Evolutionary conservation across 2,888 invertebrate genomes (phyloP), one percentile per base, ranked within the genome.

Genomic region (Schizotus pectinicornis): DNA sequence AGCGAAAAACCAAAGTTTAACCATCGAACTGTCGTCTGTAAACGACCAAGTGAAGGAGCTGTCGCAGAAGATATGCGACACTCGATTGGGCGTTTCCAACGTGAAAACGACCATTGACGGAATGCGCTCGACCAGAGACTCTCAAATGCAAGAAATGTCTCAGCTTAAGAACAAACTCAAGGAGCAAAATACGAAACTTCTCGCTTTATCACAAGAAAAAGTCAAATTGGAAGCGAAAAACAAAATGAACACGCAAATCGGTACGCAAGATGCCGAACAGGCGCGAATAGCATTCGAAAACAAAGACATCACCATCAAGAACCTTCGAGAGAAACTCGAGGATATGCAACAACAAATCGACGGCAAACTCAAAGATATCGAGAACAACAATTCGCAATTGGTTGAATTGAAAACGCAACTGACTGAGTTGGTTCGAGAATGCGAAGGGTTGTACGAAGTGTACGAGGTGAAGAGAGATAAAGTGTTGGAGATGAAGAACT

Each of bases 91-190:
- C 1, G 95, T 98, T 0, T 92, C 95, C 0, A 89, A 91, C 34
- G 91, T 95, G 1, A 98, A 98, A 79, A 87, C 92, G 0, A 92
- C 94, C n/a, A 99, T 99, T 56, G 98, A 99, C 77, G 92, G 92
- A 0, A 98, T 98, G 98, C 83, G 91, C 75, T 85, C 90, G 0
- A 94, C 94, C n/a, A 85, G 98, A 2, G 98, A 99, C 77, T 83
- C 90, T 0, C 94, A 94, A 67, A 88, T 98, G 85, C 84, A 88
- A 2, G 94, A 94, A 68, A 91, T 93, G 90, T 86, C 90, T 6
- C 88, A 89, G 55, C 81, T 93, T 1, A 95, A 94, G 76, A 87
- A 88, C 7, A 86, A 87, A 69, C 85, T 94, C 0, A 92, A 94
- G 69, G 94, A 95, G 66, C 88, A 94, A 59, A 95, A 94, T 77